Evolutionary conservation across 2,797 vertebrate species (phyloP).

Genomic region (Poeciliopsis turneri): DNA sequence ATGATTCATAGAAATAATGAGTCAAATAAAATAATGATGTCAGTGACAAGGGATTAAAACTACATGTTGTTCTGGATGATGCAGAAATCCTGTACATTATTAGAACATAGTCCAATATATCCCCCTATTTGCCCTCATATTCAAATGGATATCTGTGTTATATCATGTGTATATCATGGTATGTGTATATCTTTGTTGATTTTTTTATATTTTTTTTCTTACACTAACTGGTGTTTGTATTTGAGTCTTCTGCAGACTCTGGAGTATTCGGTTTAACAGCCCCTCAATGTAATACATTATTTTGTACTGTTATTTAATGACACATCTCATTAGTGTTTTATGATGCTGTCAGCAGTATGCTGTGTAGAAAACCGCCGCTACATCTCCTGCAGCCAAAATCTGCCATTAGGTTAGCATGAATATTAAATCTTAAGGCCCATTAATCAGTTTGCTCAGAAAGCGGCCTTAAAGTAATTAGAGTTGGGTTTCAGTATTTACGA

Average conservation of each 20-base stretch:
- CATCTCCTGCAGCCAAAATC: constrained; percentile 69
- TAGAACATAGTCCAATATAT: no score
- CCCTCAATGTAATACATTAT: constrained; percentile 73
- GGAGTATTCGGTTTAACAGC: constrained; percentile 67
- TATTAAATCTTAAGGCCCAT: constrained; percentile 66
- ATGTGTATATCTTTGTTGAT: constrained; percentile 32
- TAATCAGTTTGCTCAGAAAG: constrained; percentile 71
- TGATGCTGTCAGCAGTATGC: constrained; percentile 75
- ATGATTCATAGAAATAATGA: neutral
- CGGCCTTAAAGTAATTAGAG: constrained; percentile 59
- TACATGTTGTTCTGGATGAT: no score
- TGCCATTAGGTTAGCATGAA: constrained; percentile 67
- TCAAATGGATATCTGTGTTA: no score
- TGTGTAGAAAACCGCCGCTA: constrained; percentile 61
- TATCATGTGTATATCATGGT: no score
- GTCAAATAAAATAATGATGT: neutral
- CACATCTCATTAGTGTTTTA: constrained; percentile 78
- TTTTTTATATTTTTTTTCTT: constrained; percentile 42
- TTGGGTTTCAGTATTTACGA: constrained; percentile 68
- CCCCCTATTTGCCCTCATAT: no score
- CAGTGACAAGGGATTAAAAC: neutral
- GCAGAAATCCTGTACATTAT: no score
- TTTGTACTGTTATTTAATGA: constrained; percentile 75
- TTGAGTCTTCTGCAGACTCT: constrained; percentile 61
- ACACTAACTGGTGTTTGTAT: constrained; percentile 49